Evolutionary conservation across 2,888 invertebrate genomes (phyloP), one percentile per base, ranked within the genome.

Genomic region (Coenonympha glycerion): DNA sequence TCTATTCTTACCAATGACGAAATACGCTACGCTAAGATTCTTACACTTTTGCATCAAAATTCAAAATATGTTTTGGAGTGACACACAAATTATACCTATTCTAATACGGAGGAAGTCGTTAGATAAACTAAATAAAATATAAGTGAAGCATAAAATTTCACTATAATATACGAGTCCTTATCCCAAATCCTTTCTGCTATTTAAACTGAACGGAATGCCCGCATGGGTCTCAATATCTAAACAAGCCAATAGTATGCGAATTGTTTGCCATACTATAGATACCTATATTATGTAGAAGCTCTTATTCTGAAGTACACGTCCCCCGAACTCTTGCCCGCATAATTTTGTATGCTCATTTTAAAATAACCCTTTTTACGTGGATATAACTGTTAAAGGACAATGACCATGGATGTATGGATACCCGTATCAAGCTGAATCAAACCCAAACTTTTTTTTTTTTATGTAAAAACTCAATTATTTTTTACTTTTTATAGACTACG

Each of bases 191-290:
- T n/a, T 24, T 39, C 39, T 24, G 22, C 24, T 15, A 9, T 6
- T 9, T 24, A 21, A 37, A 39, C 13, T 37, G 22, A 24, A 39
- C 22, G 8, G 15, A 9, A 24, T 3, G 24, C 39, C 39, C 39
- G 39, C 24, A 39, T 39, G 39, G 13, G 9, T 30, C n/a, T 13
- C n/a, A 33, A 34, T 13, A 31, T 16, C 24, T 39, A 39, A 39
- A 24, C 9, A 39, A 39, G 22, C 24, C 24, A 39, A 39, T 37
- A 21, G 37, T 22, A 37, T 16, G 15, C 22, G 15, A 39, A 39
- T 15, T 24, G 3, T 24, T 24, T 24, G 5, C 15, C 5, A 13
- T 13, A 39, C 15, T 6, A 37, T 6, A 37, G n/a, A n/a, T n/a
- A n/a, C n/a, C n/a, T n/a, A n/a, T n/a, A n/a, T n/a, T n/a, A n/a